Evolutionary conservation across 2,888 invertebrate genomes (phyloP), one percentile per base, ranked within the genome.

Genomic region (Drosophila tanythrix): DNA sequence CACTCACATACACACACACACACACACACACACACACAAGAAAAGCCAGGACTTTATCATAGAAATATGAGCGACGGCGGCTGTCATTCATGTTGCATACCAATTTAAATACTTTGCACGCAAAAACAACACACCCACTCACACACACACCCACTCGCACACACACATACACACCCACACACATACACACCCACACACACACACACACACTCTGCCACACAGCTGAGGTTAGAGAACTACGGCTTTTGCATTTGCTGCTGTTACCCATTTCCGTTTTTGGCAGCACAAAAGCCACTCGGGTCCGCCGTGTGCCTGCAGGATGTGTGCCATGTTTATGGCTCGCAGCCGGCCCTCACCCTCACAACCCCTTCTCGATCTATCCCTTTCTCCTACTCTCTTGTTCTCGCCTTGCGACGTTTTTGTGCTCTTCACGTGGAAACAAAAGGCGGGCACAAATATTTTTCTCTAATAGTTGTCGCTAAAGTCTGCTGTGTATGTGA

Each of bases 1-100:
- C 71, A 73, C 43, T 40, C 43, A 10, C 8, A 27, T 18, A 31
- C 56, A 35, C 43, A 38, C 62, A 57, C 21, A 21, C 68, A 46
- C 3, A 29, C 51, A 25, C 48, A 7, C 13, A 18, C 64, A 57
- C 62, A 4, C n/a, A n/a, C n/a, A n/a, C n/a, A n/a, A n/a, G 25
- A 36, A 65, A 64, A 52, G 60, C 52, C 74, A 76, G 72, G 70
- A 84, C 70, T 80, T 82, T 88, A 89, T 78, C 88, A 80, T 71
- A 74, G 71, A 75, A 77, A 65, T 83, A 74, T 89, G 90, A 85
- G 77, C 76, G 66, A 77, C 75, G 86, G 76, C 84, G 73, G 73
- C 83, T 87, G 87, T 79, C 87, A 88, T 90, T 87, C 90, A 90
- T 86, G 87, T 82, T 86, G 89, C 90, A 89, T 82, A 89, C 88